Base-by-base conservation (phyloP, 2,797 vertebrate species). In the Arvicola amphibius region DNA sequence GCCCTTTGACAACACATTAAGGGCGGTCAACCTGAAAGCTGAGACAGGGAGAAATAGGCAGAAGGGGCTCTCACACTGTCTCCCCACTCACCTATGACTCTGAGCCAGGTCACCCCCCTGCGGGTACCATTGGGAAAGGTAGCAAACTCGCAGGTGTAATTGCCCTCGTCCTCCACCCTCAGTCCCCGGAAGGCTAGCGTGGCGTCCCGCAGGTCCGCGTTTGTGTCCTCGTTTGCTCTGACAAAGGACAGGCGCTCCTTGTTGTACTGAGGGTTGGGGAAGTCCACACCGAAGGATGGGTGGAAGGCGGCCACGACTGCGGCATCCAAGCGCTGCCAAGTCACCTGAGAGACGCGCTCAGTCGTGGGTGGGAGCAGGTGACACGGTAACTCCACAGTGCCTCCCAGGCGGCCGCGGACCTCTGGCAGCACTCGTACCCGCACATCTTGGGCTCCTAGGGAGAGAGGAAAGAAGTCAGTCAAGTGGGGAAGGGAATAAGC, bases 61-160 rank as follows among this genome's bases (percentile, higher is more conserved):
- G 7, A 0, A 5, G 21, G 27, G 59, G 4, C 19, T 8, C 23
- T n/a, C 32, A 21, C 32, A 4, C 40, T 17, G 13, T 7, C 43
- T 34, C 4, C 23, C 37, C 1, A 2, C 99, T 99, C 97, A 99
- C 99, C 99, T 51, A 99, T 98, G 97, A 99, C 98, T 40, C 98
- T 73, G 80, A 99, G 98, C 12, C 96, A 95, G 12, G 99, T 99
- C 96, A 98, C 96, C 5, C 99, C 99, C 16, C 99, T 98, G 53
- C 99, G 98, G 16, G 99, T 99, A 63, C 99, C 99, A 0, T 97
- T 97, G 17, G 99, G 99, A 97, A 99, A 99, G 34, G 99, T 99
- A 21, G 99, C 99, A 4, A 99, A 99, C 88, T 99, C 99, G 77
- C 99, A 99, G 95, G 98, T 98, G 94, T 99, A 99, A 63, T 98